Evolutionary conservation across 2,888 invertebrate genomes (phyloP), one percentile per base, ranked within the genome.

Genomic region (Coenonympha glycerion): DNA sequence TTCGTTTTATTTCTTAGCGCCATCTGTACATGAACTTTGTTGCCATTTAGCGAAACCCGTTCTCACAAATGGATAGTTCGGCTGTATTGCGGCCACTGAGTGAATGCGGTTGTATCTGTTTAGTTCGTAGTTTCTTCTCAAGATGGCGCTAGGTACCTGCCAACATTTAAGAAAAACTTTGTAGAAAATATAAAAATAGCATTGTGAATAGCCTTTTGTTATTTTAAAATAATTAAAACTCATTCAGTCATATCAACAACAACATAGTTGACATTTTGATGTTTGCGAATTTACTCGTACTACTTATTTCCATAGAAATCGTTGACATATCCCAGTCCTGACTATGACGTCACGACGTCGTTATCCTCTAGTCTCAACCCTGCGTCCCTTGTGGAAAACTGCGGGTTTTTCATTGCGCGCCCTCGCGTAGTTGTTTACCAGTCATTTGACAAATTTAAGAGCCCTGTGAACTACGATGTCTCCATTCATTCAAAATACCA

Each of bases 321-420:
- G 24, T 31, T 48, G 26, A 39, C 37, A 13, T 42, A 24, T n/a
- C 33, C 30, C 47, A 47, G 24, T 26, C 30, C 47, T 47, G 24
- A 40, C 44, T n/a, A 60, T 75, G 76, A 76, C 73, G 79, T 78
- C 71, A 76, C 65, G 65, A 63, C 84, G 78, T 76, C 81, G 78
- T 65, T 75, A 73, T 71, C 76, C 79, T 67, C 47, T 69, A n/a
- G n/a, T n/a, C n/a, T n/a, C n/a, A n/a, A 69, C 72, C 69, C 60
- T 60, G 60, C 57, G 65, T 63, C 65, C 56, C 55, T 56, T 24
- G 26, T 37, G 28, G 33, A 54, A 45, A 34, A 28, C 45, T 40
- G 49, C 52, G 30, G 31, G 22, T 22, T 44, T 33, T 42, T 42
- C 47, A 26, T 19, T 34, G 36, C 45, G 45, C 44, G 24, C 41